phyloP scores from a whole-genome alignment of 2,888 invertebrate species.

The Pseudanteris insignis region DNA sequence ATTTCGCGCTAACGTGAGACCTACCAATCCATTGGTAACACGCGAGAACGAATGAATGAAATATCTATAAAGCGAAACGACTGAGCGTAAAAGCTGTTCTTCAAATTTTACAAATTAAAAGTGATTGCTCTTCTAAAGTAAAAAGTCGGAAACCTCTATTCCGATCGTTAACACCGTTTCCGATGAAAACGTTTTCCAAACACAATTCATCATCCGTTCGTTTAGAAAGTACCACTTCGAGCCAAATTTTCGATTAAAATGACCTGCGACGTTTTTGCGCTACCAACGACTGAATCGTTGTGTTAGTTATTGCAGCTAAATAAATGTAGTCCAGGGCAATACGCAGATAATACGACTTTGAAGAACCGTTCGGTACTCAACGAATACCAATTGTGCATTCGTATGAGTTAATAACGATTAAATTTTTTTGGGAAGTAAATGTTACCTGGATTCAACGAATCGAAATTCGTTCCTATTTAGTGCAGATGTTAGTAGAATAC shows the following conservation, averaged over 20 bases:
- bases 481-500: too few species aligned
- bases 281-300: too few species aligned
- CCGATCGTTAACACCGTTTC: slow-evolving; percentile 13
- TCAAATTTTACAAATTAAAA: slow-evolving; percentile 17
- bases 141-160: slow-evolving; percentile 20
- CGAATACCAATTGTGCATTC: too few species aligned
- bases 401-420: too few species aligned
- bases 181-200: slow-evolving; percentile 26
- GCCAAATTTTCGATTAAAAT: slow-evolving; percentile 8
- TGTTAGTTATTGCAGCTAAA: too few species aligned
- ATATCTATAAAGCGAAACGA: slow-evolving; percentile 1
- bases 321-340: too few species aligned
- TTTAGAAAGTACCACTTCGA: slow-evolving; percentile 16
- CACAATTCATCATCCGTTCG: slow-evolving; percentile 16
- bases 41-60: background rate
- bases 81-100: slow-evolving; percentile 14
- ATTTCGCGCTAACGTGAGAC: background rate
- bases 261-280: slow-evolving; percentile 7
- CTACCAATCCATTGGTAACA: background rate
- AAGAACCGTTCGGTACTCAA: too few species aligned
- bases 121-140: slow-evolving; percentile 19
- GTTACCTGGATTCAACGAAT: too few species aligned
- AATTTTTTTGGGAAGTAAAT: too few species aligned
- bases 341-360: too few species aligned
- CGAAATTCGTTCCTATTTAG: too few species aligned